Percentiles rank a stretch among this genome's conserved stretches.
These are phyloP conservation scores for Peromyscus eremicus DNA, from an alignment of 2,797 vertebrate species.

Conservation along the genomic window DNA sequence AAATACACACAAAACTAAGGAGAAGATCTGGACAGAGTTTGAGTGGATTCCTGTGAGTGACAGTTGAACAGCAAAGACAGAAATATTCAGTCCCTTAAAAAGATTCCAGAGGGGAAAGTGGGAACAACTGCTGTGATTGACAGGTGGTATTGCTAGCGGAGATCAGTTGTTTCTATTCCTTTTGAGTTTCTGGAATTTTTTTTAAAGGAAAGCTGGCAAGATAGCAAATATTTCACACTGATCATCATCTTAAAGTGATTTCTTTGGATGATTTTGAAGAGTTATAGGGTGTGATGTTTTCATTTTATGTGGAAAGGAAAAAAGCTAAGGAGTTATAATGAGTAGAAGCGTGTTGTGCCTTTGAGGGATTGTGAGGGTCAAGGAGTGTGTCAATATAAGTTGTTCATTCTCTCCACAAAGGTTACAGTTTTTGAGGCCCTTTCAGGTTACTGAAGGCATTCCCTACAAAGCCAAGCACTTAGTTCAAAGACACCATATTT, in stretches of 20 bases:
- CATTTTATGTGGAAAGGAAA: constrained; percentile 53
- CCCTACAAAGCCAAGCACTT: not conserved
- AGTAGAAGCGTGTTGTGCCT: not conserved
- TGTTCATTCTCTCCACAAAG: not conserved
- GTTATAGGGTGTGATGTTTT: constrained; percentile 21
- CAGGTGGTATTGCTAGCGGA: not conserved
- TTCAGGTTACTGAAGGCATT: constrained; percentile 6
- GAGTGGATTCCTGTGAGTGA: not conserved
- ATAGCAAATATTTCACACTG: constrained; percentile 35
- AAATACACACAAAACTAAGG: constrained; percentile 51
- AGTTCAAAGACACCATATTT: constrained; percentile 41
- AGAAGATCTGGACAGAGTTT: constrained; percentile 6
- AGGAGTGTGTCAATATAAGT: not conserved
- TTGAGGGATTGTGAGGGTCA: not conserved
- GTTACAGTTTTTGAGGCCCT: not conserved
- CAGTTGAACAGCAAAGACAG: not conserved
- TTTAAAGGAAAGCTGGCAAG: constrained; percentile 6
- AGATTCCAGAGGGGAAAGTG: constrained; percentile 18
- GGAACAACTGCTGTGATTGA: not conserved
- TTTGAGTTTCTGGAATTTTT: constrained; percentile 33
- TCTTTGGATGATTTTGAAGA: constrained; percentile 58
- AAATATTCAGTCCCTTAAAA: constrained; percentile 27
- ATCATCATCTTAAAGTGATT: constrained; percentile 35
- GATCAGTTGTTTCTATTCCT: not conserved
- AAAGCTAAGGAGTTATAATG: not conserved